Percentiles rank a stretch among this genome's conserved stretches.
Conservation (phyloP, 2,797 vertebrate species). For the Galaxias olidus region DNA sequence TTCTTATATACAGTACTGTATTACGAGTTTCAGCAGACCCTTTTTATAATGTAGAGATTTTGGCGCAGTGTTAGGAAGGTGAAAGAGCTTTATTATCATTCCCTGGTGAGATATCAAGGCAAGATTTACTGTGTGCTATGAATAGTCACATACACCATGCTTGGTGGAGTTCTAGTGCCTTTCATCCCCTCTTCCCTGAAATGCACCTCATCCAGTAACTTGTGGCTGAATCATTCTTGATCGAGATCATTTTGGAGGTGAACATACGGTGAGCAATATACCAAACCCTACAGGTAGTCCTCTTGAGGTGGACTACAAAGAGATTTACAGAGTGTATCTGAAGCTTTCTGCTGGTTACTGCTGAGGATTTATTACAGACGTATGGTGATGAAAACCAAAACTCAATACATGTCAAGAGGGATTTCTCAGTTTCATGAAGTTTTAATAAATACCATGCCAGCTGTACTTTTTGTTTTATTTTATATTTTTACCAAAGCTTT, state of each 20-base stretch:
- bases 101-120: slow-evolving; percentile 5
- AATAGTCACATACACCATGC: slow-evolving; percentile 7
- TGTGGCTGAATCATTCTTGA: background rate
- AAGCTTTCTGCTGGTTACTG: slow-evolving; percentile 6
- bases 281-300: background rate
- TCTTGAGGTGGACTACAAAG: background rate
- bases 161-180: background rate
- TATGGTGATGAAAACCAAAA: slow-evolving; percentile 6
- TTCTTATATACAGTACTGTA: no score
- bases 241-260: background rate
- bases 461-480: no score
- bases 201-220: background rate
- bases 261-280: background rate
- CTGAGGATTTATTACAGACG: background rate
- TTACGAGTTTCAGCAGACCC: no score
- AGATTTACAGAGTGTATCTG: background rate
- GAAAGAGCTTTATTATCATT: background rate
- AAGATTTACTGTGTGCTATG: slow-evolving; percentile 29
- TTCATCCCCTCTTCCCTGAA: slow-evolving; percentile 17
- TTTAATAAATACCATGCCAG: background rate
- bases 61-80: background rate
- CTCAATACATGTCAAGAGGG: background rate
- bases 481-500: no score
- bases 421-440: background rate
- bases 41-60: no score